These are phyloP conservation scores for Geotrupes spiniger DNA, from an alignment of 2,888 invertebrate genomes.

Conservation along the genomic window DNA sequence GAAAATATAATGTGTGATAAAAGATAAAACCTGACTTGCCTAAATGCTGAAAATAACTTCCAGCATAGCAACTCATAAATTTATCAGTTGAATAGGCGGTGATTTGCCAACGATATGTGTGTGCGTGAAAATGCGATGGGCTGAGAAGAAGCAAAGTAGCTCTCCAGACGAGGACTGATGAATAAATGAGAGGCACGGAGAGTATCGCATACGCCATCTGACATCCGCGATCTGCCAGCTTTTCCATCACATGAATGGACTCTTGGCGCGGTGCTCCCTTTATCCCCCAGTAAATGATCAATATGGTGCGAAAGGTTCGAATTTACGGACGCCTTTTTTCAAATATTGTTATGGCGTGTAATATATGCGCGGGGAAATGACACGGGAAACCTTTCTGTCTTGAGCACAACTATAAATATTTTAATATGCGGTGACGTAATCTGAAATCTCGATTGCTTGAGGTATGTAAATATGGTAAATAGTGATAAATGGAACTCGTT, in stretches of 20 bases:
- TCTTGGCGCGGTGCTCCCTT: neutral
- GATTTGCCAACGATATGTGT: slow-evolving; percentile 3
- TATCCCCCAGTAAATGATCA: neutral
- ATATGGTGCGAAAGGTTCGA: neutral
- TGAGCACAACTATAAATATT: neutral
- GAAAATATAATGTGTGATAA: too few relatives aligned
- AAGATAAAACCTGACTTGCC: too few relatives aligned
- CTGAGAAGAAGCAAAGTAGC: slow-evolving; percentile 6
- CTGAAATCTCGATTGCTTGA: neutral
- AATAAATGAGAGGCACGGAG: slow-evolving; percentile 4
- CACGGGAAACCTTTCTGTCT: neutral
- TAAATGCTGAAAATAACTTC: neutral
- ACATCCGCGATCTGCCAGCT: neutral
- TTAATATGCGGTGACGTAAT: neutral
- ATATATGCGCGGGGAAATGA: too few relatives aligned
- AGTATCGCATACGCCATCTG: neutral
- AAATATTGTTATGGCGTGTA: too few relatives aligned
- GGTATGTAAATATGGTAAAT: too few relatives aligned
- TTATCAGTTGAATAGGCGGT: neutral
- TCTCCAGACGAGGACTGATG: slow-evolving; percentile 4
- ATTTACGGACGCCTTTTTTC: neutral
- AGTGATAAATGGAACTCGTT: too few relatives aligned
- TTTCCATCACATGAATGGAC: neutral
- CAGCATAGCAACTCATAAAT: neutral
- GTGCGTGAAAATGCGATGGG: neutral